phyloP scores from a whole-genome alignment of 1,140 invertebrate genomes.

The Plutomurus gul region DNA sequence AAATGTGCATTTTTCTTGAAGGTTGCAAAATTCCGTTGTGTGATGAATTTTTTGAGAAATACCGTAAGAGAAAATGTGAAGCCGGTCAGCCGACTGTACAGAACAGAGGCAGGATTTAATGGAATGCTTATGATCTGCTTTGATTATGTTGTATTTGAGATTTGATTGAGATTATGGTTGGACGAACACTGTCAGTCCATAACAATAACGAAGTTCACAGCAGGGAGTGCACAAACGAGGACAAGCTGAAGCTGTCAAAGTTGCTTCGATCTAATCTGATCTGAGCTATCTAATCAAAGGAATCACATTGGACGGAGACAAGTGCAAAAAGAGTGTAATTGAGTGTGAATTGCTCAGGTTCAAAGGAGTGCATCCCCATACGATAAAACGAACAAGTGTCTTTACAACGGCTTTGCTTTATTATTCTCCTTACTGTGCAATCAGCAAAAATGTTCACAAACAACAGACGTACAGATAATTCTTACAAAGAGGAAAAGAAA shows the following conservation, averaged over 20 bases:
- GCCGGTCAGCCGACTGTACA: too few relatives aligned
- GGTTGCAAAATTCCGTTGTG: too few relatives aligned
- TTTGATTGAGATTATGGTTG: background rate
- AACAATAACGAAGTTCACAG: background rate
- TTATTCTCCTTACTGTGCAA: background rate
- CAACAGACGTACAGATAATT: background rate
- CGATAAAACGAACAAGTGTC: background rate
- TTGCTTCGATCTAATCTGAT: conserved; percentile 29
- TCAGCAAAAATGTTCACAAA: conserved; percentile 20
- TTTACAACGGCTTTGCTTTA: background rate
- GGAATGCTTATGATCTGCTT: conserved; percentile 28
- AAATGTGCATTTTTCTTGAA: too few relatives aligned
- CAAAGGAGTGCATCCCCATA: conserved; percentile 11
- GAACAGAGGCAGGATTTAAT: too few relatives aligned
- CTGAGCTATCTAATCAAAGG: conserved; percentile 5
- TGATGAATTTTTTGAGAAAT: too few relatives aligned
- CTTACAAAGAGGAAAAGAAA: too few relatives aligned
- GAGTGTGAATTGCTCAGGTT: conserved; percentile 34
- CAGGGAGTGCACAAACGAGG: conserved; percentile 14
- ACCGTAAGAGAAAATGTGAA: too few relatives aligned
- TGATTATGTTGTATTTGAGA: conserved; percentile 9
- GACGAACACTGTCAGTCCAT: background rate
- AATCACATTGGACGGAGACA: background rate
- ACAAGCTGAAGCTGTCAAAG: conserved; percentile 7
- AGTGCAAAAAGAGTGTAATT: conserved; percentile 30